Percentiles rank a stretch among this genome's conserved stretches.
Conservation (phyloP, 2,113 vertebrate genomes). For the Mus spicilegus region DNA sequence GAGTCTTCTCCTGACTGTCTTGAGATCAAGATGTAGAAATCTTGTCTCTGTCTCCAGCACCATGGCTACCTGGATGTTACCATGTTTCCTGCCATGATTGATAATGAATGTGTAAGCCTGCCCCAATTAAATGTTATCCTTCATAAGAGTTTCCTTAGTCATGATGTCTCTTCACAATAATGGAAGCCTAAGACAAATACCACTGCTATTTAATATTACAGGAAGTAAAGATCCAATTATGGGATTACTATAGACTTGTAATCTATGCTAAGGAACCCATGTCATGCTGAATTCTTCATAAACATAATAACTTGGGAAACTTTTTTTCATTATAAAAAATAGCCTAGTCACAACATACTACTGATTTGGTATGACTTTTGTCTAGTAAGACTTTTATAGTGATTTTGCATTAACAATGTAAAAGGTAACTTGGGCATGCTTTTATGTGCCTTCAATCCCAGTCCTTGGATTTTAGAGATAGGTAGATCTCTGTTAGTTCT, state of each 20-base stretch:
- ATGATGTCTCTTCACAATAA: too few species aligned
- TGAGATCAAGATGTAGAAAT: too few species aligned
- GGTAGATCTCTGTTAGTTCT: background rate
- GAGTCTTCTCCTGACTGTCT: too few species aligned
- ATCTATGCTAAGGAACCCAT: background rate
- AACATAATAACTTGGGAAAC: background rate
- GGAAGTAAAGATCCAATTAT: background rate
- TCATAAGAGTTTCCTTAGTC: too few species aligned
- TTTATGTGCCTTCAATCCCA: background rate
- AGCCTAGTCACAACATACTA: background rate
- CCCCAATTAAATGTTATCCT: too few species aligned
- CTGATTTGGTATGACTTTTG: background rate
- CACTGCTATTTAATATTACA: background rate
- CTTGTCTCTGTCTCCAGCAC: too few species aligned
- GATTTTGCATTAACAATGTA: conserved; percentile 1
- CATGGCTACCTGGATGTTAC: too few species aligned
- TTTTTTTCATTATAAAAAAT: background rate
- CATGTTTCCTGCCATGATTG: too few species aligned
- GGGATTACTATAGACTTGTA: background rate
- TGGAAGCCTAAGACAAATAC: too few species aligned
- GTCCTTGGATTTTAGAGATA: background rate
- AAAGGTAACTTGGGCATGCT: background rate
- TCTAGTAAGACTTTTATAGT: background rate
- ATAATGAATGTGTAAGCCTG: too few species aligned
- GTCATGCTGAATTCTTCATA: background rate